phyloP scores from a whole-genome alignment of 2,888 invertebrate species.

The Plemyria rubiginata region DNA sequence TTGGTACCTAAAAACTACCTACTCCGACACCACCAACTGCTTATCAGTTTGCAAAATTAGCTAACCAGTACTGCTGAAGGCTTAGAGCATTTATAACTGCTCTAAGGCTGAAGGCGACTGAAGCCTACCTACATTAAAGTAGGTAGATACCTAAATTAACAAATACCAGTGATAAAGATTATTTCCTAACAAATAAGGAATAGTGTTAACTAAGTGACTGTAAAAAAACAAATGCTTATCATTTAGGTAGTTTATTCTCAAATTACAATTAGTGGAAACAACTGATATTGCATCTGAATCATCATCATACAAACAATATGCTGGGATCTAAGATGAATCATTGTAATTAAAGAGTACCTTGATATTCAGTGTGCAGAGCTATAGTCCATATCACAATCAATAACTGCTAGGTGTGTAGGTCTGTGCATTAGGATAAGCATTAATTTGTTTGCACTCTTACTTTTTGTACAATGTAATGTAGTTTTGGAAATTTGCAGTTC shows the following conservation, averaged over 20 bases:
- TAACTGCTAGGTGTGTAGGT: no score
- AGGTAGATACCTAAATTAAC: neutral
- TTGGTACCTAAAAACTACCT: no score
- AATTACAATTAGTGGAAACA: neutral
- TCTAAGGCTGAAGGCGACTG: neutral
- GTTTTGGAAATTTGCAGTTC: conserved; percentile 10
- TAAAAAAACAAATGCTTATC: conserved; percentile 1
- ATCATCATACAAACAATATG: neutral
- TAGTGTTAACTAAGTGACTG: neutral
- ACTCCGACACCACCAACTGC: no score
- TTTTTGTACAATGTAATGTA: conserved; percentile 11
- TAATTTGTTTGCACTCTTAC: conserved; percentile 7
- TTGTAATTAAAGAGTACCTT: neutral
- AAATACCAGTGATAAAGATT: neutral
- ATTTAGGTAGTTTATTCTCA: conserved; percentile 8
- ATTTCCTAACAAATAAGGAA: neutral
- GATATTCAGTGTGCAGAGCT: neutral
- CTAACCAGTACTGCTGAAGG: no score
- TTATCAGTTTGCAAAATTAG: no score
- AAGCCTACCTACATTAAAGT: neutral
- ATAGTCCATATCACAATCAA: neutral
- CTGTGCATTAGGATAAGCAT: no score
- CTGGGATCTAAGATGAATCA: conserved; percentile 13
- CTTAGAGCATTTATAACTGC: no score
- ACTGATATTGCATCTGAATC: neutral